phyloP scores from a whole-genome alignment of 2,797 vertebrate genomes.

The Anguilla obscura region DNA sequence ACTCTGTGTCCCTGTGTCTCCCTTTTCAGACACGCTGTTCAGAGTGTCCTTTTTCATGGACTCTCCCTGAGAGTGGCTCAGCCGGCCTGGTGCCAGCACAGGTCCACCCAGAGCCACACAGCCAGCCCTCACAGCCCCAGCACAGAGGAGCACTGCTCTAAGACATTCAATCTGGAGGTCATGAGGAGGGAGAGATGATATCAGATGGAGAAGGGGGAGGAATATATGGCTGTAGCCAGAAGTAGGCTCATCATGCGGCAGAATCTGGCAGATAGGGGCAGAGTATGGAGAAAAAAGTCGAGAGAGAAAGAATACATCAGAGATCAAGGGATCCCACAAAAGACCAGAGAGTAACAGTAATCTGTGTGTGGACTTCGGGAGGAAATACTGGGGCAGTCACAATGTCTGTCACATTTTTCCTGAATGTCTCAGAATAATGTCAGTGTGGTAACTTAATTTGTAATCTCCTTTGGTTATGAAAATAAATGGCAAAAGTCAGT shows the following conservation, averaged over 20 bases:
- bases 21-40: conserved; percentile 65
- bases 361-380: not conserved
- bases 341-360: not conserved
- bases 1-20: conserved; percentile 8
- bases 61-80: conserved; percentile 50
- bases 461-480: not conserved
- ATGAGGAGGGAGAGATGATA: not conserved
- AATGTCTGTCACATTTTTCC: not conserved
- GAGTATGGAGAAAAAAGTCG: not conserved
- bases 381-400: not conserved
- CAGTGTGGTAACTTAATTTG: not conserved
- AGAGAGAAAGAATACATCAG: not conserved
- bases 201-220: not conserved
- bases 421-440: conserved; percentile 2
- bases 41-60: conserved; percentile 70
- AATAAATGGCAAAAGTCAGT: not conserved
- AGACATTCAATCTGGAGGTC: not conserved
- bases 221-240: not conserved
- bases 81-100: not conserved
- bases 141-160: not conserved
- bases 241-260: not conserved
- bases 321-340: not conserved
- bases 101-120: not conserved
- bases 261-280: not conserved
- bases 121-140: not conserved